Conservation (phyloP, 2,113 vertebrate genomes). For the Chelonoidis abingdonii region DNA sequence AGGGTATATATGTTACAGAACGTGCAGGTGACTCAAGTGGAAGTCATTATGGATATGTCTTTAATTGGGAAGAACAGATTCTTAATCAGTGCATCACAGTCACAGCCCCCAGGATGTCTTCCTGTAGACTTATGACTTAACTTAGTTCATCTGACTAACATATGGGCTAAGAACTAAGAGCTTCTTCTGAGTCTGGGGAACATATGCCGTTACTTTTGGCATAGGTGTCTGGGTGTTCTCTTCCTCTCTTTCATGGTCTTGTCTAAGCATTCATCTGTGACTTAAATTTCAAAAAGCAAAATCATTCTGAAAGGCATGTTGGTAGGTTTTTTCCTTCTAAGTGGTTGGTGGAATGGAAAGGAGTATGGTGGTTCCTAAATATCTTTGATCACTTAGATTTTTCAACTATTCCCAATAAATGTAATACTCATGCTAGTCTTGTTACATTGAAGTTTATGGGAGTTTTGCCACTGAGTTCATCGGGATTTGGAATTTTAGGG, state of each 20-base stretch:
- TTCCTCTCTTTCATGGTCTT: neutral
- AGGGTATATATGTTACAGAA: conserved; percentile 1
- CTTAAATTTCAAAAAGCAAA: conserved; percentile 16
- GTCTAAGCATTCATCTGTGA: conserved; percentile 1
- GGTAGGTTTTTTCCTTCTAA: neutral
- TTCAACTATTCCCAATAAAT: neutral
- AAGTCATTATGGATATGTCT: conserved; percentile 56
- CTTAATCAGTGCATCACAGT: conserved; percentile 40
- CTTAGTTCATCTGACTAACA: conserved; percentile 41
- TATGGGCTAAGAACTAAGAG: conserved; percentile 30
- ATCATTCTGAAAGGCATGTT: neutral
- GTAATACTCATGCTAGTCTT: neutral
- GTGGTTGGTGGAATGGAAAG: neutral
- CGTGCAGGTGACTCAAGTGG: conserved; percentile 30
- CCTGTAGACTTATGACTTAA: neutral
- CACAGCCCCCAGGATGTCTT: conserved; percentile 38
- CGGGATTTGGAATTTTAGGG: neutral
- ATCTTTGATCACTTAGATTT: neutral
- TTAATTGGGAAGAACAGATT: conserved; percentile 60
- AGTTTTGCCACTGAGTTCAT: neutral
- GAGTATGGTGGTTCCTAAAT: neutral
- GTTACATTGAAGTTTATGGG: neutral
- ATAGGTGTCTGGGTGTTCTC: conserved; percentile 23
- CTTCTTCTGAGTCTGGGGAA: conserved; percentile 3
- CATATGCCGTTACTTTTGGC: conserved; percentile 1